Conservation (phyloP, 1,140 invertebrate species). For the Drosophila sp. region DNA sequence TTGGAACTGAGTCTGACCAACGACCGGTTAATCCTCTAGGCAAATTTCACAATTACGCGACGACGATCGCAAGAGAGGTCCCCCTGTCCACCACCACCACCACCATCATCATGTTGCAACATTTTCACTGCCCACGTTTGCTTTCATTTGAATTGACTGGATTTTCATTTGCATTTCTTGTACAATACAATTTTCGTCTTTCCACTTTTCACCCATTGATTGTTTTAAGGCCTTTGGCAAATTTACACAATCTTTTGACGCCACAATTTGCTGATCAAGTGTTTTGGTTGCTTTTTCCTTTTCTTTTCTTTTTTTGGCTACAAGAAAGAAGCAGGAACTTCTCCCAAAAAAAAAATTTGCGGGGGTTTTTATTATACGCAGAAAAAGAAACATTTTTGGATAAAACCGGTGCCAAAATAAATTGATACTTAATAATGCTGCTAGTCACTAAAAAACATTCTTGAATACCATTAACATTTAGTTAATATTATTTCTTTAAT, state of each 20-base stretch:
- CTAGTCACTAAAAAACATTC: slow-evolving; percentile 7
- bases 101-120: slow-evolving; percentile 46
- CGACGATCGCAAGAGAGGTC: slow-evolving; percentile 16
- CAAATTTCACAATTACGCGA: slow-evolving; percentile 68
- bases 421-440: slow-evolving; percentile 32
- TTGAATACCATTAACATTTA: slow-evolving; percentile 14
- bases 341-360: slow-evolving; percentile 1
- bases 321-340: background rate
- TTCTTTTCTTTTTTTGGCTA: background rate
- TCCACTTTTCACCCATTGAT: slow-evolving; percentile 65
- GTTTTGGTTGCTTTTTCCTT: slow-evolving; percentile 24
- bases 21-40: slow-evolving; percentile 48
- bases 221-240: slow-evolving; percentile 64
- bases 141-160: slow-evolving; percentile 72
- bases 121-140: slow-evolving; percentile 54
- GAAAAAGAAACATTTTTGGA: slow-evolving; percentile 15
- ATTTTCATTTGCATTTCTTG: slow-evolving; percentile 64
- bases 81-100: background rate
- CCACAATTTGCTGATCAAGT: slow-evolving; percentile 54
- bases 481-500: background rate
- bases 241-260: slow-evolving; percentile 69
- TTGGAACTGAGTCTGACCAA: slow-evolving; percentile 13
- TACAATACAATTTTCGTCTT: slow-evolving; percentile 17
- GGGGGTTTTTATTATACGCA: slow-evolving; percentile 19
- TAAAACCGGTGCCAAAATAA: slow-evolving; percentile 38